These are phyloP conservation scores for Epinephelus fuscoguttatus DNA, from an alignment of 2,113 vertebrate species.

Conservation along the genomic window DNA sequence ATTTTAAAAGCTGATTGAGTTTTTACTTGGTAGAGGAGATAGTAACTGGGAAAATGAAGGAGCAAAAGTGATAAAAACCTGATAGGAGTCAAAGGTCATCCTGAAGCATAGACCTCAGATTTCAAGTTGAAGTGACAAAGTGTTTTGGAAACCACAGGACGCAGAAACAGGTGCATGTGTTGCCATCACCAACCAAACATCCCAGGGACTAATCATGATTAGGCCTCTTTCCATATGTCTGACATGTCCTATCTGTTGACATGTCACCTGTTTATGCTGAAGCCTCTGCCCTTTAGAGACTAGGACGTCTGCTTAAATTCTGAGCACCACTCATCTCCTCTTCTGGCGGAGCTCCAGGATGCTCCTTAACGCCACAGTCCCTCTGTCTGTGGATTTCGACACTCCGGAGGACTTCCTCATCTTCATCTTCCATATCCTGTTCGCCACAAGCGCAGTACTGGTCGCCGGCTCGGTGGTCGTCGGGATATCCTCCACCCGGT, in stretches of 20 bases:
- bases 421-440: conserved; percentile 83
- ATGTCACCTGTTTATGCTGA: not conserved
- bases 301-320: not conserved
- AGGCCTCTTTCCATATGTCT: not conserved
- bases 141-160: not conserved
- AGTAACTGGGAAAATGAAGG: not conserved
- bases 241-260: not conserved
- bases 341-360: conserved; percentile 59
- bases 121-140: not conserved
- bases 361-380: conserved; percentile 73
- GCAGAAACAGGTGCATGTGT: not conserved
- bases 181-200: not conserved
- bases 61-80: not conserved
- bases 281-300: conserved; percentile 11
- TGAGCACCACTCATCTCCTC: not conserved
- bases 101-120: not conserved
- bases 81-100: not conserved
- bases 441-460: conserved; percentile 78
- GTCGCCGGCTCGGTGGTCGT: conserved; percentile 82
- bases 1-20: not conserved
- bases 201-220: not conserved
- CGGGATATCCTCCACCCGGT: conserved; percentile 72
- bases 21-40: too few species aligned
- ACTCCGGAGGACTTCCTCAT: conserved; percentile 77
- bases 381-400: conserved; percentile 79